Evolutionary conservation across 2,888 invertebrate species (phyloP).

Genomic region (Macrophya annulata): DNA sequence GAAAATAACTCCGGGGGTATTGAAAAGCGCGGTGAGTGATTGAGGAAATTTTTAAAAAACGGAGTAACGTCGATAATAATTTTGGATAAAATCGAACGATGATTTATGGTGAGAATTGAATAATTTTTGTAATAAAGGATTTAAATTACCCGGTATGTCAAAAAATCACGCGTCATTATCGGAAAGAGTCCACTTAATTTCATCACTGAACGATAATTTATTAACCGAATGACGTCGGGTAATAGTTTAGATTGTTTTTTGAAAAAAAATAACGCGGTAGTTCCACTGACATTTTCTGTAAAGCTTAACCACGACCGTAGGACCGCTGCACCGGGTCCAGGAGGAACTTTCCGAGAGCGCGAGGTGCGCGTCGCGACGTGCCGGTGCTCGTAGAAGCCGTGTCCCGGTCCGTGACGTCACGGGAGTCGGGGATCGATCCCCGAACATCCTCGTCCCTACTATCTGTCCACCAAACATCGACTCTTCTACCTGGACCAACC

Average conservation of each 20-base stretch:
- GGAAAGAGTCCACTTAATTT: constrained; percentile 14
- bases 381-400: constrained; percentile 67
- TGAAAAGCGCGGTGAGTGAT: background rate
- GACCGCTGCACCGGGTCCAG: constrained; percentile 39
- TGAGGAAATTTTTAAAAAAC: background rate
- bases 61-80: background rate
- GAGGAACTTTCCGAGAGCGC: constrained; percentile 51
- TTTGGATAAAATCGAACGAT: background rate
- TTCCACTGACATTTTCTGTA: constrained; percentile 30
- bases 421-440: constrained; percentile 78
- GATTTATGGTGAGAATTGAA: background rate
- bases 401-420: constrained; percentile 76
- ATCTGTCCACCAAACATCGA: constrained; percentile 51
- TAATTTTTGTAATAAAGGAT: constrained; percentile 6
- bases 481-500: constrained; percentile 60
- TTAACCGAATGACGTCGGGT: background rate
- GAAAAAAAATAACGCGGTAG: background rate
- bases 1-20: background rate
- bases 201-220: constrained; percentile 24
- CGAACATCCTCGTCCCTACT: constrained; percentile 66
- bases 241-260: background rate
- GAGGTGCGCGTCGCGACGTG: constrained; percentile 56
- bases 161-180: constrained; percentile 29
- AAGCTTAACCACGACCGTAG: constrained; percentile 24
- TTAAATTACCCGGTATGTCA: constrained; percentile 24